A percentile compares a stretch with the other conserved stretches of the same genome.
Conservation (phyloP, 35 echinoderm and acorn worm genomes). For the Hemicentrotus pulcherrimus region DNA sequence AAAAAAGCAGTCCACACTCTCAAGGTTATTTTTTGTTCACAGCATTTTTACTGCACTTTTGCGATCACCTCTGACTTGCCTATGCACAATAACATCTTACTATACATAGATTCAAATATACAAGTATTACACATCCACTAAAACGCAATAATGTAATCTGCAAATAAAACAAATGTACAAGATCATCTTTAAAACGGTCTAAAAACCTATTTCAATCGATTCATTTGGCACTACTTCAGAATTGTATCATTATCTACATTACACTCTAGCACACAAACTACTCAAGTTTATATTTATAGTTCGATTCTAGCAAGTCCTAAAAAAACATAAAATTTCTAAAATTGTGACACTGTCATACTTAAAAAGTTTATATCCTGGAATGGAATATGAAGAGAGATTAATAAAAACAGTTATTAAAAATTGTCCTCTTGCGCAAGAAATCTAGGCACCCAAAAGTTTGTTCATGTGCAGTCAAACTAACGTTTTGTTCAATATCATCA, state of each 20-base stretch:
- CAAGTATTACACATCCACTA: not conserved
- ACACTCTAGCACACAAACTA: not conserved
- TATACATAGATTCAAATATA: not conserved
- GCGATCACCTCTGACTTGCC: not conserved
- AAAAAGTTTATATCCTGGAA: not conserved
- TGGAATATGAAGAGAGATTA: not conserved
- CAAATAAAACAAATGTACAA: not conserved
- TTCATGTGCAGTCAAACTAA: not conserved
- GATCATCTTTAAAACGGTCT: not conserved
- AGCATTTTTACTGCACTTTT: not conserved
- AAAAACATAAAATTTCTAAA: not conserved
- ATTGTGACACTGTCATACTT: not conserved
- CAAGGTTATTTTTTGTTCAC: not conserved
- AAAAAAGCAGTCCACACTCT: not conserved
- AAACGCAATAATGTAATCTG: not conserved
- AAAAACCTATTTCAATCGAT: not conserved
- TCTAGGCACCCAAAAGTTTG: not conserved
- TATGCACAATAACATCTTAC: not conserved
- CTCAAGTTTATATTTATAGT: not conserved
- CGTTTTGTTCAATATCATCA: not conserved
- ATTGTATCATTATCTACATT: not conserved
- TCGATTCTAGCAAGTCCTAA: not conserved
- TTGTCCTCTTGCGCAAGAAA: not conserved
- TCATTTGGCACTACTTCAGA: conserved; percentile 1
- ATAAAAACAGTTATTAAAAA: not conserved